Evolutionary conservation across 2,888 invertebrate genomes (phyloP).

Genomic region (Exephanes ischioxanthus): DNA sequence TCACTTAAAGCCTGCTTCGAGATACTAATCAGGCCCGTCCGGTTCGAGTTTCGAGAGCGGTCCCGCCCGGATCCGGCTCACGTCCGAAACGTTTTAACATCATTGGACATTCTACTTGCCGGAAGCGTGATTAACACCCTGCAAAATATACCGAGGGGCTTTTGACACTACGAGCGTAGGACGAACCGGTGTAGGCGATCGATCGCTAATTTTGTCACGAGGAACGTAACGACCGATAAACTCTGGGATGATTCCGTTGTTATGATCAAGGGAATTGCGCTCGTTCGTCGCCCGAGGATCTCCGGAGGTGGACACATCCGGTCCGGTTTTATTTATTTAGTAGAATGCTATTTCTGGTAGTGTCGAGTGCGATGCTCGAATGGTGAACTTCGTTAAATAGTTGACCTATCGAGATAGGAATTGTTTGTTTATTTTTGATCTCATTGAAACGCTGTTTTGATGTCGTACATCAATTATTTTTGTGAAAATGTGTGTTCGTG

Average conservation of each 20-base stretch:
- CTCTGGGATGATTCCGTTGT: not conserved
- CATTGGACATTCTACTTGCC: conserved; percentile 13
- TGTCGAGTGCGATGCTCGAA: too few relatives aligned
- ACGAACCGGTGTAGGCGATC: too few relatives aligned
- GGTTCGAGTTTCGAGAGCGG: conserved; percentile 28
- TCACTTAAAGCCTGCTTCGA: conserved; percentile 60
- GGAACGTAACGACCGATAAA: not conserved
- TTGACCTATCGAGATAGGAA: not conserved
- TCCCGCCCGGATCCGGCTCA: not conserved
- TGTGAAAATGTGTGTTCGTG: not conserved
- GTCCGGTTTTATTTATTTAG: not conserved
- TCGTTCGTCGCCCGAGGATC: not conserved
- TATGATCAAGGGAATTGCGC: not conserved
- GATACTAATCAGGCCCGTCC: conserved; percentile 54
- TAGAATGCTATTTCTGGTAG: not conserved
- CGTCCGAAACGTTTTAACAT: conserved; percentile 12
- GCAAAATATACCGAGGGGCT: not conserved
- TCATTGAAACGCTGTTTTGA: not conserved
- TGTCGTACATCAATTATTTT: not conserved
- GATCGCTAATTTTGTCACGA: not conserved
- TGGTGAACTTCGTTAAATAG: not conserved
- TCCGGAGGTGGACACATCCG: not conserved
- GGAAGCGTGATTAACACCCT: not conserved
- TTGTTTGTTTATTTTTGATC: not conserved
- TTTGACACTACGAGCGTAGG: not conserved